phyloP scores from a whole-genome alignment of 2,797 vertebrate genomes.

The Myiothlypis coronata region DNA sequence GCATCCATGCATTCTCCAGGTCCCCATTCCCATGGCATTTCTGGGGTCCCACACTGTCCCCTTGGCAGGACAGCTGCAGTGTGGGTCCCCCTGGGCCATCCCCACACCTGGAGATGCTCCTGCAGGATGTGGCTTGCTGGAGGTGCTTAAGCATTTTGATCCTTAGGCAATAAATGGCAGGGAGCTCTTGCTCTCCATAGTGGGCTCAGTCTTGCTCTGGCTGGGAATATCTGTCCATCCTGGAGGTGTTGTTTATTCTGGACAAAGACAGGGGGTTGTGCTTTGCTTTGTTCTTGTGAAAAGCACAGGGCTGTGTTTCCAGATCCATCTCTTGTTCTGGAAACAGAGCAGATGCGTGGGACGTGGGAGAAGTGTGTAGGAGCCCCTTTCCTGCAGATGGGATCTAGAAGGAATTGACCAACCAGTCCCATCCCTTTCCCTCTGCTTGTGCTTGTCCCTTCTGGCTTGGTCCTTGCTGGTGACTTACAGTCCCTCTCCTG shows the following conservation, averaged over 20 bases:
- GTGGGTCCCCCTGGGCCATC: accelerated
- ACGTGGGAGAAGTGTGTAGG: neutral
- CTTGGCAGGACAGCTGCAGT: neutral
- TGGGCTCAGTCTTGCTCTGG: neutral
- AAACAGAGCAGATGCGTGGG: accelerated
- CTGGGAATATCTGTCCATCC: neutral
- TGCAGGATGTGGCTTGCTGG: neutral
- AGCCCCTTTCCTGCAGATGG: neutral
- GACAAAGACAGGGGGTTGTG: neutral
- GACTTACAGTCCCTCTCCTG: neutral
- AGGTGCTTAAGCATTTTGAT: neutral
- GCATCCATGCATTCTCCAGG: neutral
- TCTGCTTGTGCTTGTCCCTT: neutral
- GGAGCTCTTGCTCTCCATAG: neutral
- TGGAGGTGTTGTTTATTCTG: accelerated
- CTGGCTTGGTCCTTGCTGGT: neutral
- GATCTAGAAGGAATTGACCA: neutral
- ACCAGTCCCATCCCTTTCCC: neutral
- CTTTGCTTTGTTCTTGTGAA: neutral
- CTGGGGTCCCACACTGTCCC: neutral
- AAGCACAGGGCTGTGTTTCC: neutral
- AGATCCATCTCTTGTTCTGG: neutral
- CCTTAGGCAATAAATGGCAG: neutral
- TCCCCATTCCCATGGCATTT: accelerated
- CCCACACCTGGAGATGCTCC: neutral